A percentile compares a stretch with the other conserved stretches of the same genome.
phyloP scores from a whole-genome alignment of 2,888 invertebrate species.

The Stenolophus ochropezus region DNA sequence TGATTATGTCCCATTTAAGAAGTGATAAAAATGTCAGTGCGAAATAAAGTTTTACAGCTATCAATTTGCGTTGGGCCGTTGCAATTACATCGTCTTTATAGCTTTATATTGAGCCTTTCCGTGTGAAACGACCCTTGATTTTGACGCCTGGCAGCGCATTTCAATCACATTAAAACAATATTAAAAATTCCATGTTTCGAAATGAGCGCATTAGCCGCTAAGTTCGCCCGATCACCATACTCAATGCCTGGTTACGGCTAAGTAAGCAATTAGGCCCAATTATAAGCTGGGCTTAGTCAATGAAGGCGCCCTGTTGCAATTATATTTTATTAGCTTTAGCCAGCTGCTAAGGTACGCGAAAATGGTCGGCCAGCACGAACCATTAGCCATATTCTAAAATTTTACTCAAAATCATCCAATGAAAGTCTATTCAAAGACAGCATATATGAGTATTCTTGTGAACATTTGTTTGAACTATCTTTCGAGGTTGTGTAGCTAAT shows the following conservation, averaged over 20 bases:
- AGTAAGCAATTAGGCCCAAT: slow-evolving; percentile 34
- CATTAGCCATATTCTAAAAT: too few relatives aligned
- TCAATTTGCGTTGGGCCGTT: neutral
- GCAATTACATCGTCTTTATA: neutral
- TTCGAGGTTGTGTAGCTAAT: too few relatives aligned
- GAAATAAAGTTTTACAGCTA: neutral
- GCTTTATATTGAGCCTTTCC: neutral
- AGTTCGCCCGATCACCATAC: slow-evolving; percentile 6
- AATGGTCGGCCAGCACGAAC: too few relatives aligned
- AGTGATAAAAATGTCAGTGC: neutral
- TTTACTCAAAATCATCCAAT: too few relatives aligned
- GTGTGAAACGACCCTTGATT: neutral
- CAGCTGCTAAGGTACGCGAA: neutral
- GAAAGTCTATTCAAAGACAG: too few relatives aligned
- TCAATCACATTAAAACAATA: slow-evolving; percentile 24
- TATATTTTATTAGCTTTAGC: slow-evolving; percentile 20
- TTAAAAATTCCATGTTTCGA: slow-evolving; percentile 30
- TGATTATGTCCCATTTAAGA: neutral
- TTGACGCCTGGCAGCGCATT: neutral
- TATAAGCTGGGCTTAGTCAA: neutral
- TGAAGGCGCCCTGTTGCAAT: slow-evolving; percentile 41
- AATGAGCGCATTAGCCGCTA: neutral
- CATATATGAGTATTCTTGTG: too few relatives aligned
- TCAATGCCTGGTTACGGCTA: neutral
- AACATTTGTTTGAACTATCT: too few relatives aligned